Base-by-base conservation (phyloP, 1,140 invertebrate genomes). In the Doryteuthis pealeii region DNA sequence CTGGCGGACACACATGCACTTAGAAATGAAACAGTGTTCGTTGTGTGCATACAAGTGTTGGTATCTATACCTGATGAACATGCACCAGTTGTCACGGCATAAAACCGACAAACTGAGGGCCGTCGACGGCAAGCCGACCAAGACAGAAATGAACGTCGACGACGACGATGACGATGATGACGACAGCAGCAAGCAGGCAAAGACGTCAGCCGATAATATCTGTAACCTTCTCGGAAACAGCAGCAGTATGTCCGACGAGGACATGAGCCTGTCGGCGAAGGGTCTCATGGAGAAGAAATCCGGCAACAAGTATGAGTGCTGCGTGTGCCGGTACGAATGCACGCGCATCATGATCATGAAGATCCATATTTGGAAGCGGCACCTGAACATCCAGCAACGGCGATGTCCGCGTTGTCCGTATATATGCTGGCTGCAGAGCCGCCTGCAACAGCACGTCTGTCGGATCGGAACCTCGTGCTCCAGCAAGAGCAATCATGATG, bases 1-100 rank as follows among this genome's bases (percentile, higher is more conserved):
- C 32, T 68, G 66, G 66, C 28, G 30, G 30, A 68, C 28, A 30
- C 66, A 68, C 66, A 68, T 68, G 66, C 32, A 68, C 66, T 10
- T 68, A 8, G 30, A 33, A 31, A 33, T 33, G 28, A 68, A 68
- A 33, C 28, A 68, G 28, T 68, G 66, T 68, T 22, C 26, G 10
- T 68, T 32, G 15, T 68, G 66, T 32, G 22, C 66, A 8, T 68
- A 68, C 31, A 68, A 68, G 32, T 32, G 30, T 14, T 68, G 66
- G 66, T 33, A 32, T 32, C 18, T 22, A 10, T 68, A 68, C 32
- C 10, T 33, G 30, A 68, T 68, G 66, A 33, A 68, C 10, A 68
- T 68, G 28, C 66, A 68, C 30, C 66, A 30, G 12, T 10, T 68
- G 30, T 68, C 66, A 1, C 66, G 32, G 31, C 66, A 68, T 22